Evolutionary conservation across 1,140 invertebrate genomes (phyloP), one percentile per base, ranked within the genome.

Genomic region (Ylistrum balloti): DNA sequence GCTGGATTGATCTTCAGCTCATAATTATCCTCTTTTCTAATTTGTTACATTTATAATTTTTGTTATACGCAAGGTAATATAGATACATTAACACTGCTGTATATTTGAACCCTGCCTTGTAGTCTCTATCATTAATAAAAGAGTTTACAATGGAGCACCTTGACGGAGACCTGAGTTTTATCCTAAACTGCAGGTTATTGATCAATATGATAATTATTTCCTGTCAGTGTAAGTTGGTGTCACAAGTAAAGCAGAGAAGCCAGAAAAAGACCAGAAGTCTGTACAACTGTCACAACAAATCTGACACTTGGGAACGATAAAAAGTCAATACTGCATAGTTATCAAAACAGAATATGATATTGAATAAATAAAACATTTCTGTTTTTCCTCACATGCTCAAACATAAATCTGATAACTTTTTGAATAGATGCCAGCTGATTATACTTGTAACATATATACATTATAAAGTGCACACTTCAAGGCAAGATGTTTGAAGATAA

Each of bases 341-440:
- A 74, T 74, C 56, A 74, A 74, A 74, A 74, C 28, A 74, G 22
- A 74, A 74, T 74, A 0, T 9, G 22, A 74, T 11, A 74, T 74
- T 74, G 56, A 74, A 74, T 74, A 74, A 28, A 74, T 74, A 74
- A 74, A 74, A 11, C 7, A 74, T n/a, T n/a, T 74, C 56, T 74
- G 56, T 74, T 74, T 28, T 74, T n/a, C 56, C 56, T 74, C 56
- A 74, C 13, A 28, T 74, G 56, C 28, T n/a, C 56, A 74, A 74
- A 74, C 7, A 74, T 74, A 74, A 74, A 74, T 74, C 56, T 74
- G 56, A 74, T 74, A 74, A 22, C 56, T 74, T 74, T 28, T 74
- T 74, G 56, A 74, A 74, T 74, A 11, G 28, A 74, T 74, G 56
- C 56, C 56, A 74, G 56, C 45, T 22, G 45, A 17, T n/a, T n/a